Conservation (phyloP, 2,113 vertebrate genomes). For the Colius striatus region DNA sequence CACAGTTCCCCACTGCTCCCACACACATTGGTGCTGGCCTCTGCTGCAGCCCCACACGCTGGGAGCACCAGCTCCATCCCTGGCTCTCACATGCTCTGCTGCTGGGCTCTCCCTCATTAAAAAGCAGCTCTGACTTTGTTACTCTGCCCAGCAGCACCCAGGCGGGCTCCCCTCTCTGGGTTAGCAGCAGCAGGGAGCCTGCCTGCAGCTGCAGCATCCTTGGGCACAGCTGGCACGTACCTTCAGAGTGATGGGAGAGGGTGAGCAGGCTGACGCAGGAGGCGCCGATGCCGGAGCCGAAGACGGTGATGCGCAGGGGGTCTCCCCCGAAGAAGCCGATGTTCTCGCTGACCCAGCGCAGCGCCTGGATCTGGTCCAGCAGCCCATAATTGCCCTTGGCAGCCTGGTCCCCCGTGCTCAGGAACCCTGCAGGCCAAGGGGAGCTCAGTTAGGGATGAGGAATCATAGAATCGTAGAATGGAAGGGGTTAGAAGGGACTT, state of each 20-base stretch:
- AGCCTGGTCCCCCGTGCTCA: slow-evolving; percentile 98
- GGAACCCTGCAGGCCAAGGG: slow-evolving; percentile 84
- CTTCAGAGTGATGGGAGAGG: slow-evolving; percentile 98
- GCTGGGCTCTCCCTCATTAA: background rate
- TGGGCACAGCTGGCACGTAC: slow-evolving; percentile 73
- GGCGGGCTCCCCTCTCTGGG: rapidly evolving
- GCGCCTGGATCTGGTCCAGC: slow-evolving; percentile 97
- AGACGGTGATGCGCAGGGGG: slow-evolving; percentile 95
- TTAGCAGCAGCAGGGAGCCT: background rate
- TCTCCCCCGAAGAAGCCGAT: slow-evolving; percentile 98
- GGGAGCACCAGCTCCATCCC: background rate
- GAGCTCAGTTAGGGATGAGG: background rate
- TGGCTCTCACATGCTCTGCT: background rate
- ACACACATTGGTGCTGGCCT: background rate
- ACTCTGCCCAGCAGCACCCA: rapidly evolving
- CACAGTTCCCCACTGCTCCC: background rate
- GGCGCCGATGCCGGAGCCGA: slow-evolving; percentile 95
- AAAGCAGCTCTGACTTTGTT: background rate
- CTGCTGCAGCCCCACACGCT: rapidly evolving
- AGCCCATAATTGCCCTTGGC: slow-evolving; percentile 98
- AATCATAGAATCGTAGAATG: background rate
- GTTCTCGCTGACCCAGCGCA: slow-evolving; percentile 98
- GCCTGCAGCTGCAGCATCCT: background rate
- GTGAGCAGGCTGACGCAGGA: slow-evolving; percentile 98
- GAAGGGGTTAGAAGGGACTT: no score